Evolutionary conservation across 2,888 invertebrate genomes (phyloP).

Genomic region (Cephus pygmeus): DNA sequence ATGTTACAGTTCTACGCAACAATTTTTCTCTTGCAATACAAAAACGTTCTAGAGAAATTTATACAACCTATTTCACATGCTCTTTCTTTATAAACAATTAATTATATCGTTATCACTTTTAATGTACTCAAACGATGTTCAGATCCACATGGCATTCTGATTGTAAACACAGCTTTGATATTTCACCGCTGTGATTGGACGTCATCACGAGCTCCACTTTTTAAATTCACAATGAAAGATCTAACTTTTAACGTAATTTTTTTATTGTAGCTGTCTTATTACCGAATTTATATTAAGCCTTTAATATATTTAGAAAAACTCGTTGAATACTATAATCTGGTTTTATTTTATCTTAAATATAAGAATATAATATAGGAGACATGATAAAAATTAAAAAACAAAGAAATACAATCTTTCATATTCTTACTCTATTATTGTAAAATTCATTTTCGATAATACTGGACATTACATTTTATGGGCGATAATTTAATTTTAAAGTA

Average conservation of each 20-base stretch:
- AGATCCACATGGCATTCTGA: background rate
- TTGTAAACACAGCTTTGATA: background rate
- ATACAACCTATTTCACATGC: background rate
- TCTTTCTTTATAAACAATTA: background rate
- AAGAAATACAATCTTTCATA: background rate
- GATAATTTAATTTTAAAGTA: background rate
- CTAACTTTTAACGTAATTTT: background rate
- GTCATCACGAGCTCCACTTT: background rate
- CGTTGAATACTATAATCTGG: background rate
- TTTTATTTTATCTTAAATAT: background rate
- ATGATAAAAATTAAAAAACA: background rate
- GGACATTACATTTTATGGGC: background rate
- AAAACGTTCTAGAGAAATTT: background rate
- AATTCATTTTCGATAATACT: background rate
- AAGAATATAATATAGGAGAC: background rate
- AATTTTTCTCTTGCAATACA: background rate
- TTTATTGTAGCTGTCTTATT: background rate
- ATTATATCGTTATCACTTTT: background rate
- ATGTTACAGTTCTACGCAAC: background rate
- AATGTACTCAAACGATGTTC: background rate
- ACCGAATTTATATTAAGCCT: background rate
- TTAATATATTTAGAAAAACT: background rate
- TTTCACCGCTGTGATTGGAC: background rate
- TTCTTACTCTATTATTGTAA: background rate
- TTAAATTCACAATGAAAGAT: background rate